Percentiles rank a stretch among this genome's conserved stretches.
Conservation (phyloP, 2,113 vertebrate species). For the Tragelaphus scriptus region DNA sequence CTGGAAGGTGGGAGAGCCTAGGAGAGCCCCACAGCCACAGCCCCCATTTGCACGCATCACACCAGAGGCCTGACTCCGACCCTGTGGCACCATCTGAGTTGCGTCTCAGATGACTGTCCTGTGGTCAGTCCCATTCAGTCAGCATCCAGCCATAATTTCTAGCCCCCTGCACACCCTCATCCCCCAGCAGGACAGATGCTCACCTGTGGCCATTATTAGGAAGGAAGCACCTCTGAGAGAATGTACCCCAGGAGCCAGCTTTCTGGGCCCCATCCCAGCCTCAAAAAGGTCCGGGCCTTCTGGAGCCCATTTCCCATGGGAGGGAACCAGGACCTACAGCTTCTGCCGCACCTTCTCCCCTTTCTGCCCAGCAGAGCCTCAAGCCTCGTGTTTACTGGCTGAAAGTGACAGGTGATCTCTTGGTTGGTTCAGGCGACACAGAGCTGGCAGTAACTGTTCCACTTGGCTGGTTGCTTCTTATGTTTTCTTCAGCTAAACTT, state of each 20-base stretch:
- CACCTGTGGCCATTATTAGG: neutral
- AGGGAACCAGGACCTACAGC: neutral
- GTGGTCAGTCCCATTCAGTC: neutral
- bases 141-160: neutral
- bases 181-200: neutral
- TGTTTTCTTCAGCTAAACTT: neutral
- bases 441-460: neutral
- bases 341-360: neutral
- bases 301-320: neutral
- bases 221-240: neutral
- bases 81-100: neutral
- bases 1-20: neutral
- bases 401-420: neutral
- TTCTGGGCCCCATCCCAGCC: neutral
- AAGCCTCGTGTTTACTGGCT: neutral
- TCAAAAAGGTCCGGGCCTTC: neutral
- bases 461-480: neutral
- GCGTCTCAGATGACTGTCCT: neutral
- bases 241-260: no score
- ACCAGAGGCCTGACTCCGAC: neutral
- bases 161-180: neutral
- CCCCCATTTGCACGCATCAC: neutral
- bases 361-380: neutral
- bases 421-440: neutral
- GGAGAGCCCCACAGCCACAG: neutral